Base-by-base conservation (phyloP, 2,113 vertebrate genomes). In the Peromyscus polionotus region DNA sequence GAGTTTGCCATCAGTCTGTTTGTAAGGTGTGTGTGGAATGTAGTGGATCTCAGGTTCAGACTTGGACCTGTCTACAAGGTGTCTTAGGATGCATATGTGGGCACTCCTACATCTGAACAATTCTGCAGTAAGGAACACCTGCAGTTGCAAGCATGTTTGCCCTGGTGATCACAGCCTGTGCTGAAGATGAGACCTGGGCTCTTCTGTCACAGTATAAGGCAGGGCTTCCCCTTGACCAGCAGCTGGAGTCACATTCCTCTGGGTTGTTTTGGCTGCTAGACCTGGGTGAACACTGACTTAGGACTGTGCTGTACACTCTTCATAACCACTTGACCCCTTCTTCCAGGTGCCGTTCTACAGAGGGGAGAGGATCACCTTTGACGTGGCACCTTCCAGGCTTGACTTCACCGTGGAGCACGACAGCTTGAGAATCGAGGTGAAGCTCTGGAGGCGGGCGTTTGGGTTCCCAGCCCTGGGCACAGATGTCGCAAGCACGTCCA, bases 311-410 rank as follows among this genome's bases (percentile, higher is more conserved):
- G 63, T 22, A 7, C 28, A 19, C 14, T 22, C 42, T 65, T 84
- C 51, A 28, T 67, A 39, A 45, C 72, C 24, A 95, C 81, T 19
- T 86, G n/a, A 0, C 0, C 7, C 54, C 61, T 94, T 92, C 81
- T 98, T 98, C 57, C 97, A 99, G 99, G 98, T 99, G 84, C 99
- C 99, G 0, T 99, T 99, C 98, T 99, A 99, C 97, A 98, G 99
- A 84, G 99, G 99, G 36, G 99, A 99, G 95, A 99, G 99, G 97
- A 99, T 99, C 97, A 99, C 99, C 0, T 99, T 99, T 97, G 99
- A 99, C 1, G 99, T 99, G 5, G 99, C 99, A 24, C 99, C 99
- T 1, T 99, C 99, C 0, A 98, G 99, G 59, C 90, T 99, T 95
- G 99, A 99, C 92, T 99, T 99, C 76, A 98, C 97, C 1, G 99